A percentile compares a stretch with the other conserved stretches of the same genome.
phyloP scores from a whole-genome alignment of 2,888 invertebrate species.

The Plebejus anna region DNA sequence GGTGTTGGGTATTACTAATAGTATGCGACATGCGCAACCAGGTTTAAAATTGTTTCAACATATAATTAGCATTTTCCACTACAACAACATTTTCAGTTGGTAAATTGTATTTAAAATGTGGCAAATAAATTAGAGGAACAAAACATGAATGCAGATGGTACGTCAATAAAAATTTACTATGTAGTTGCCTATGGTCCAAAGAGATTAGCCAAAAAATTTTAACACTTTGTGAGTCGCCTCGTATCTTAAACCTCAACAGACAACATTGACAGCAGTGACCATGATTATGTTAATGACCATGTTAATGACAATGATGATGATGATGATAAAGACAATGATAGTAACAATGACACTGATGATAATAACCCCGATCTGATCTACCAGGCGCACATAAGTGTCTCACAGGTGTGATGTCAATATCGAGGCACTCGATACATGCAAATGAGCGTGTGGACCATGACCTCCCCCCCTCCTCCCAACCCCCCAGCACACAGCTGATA shows the following conservation, averaged over 20 bases:
- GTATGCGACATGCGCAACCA: neutral
- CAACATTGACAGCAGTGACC: neutral
- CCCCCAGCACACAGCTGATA: neutral
- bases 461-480: neutral
- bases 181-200: too few relatives aligned
- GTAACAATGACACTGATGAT: neutral
- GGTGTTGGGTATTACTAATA: neutral
- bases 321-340: neutral
- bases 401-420: slow-evolving; percentile 1
- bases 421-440: slow-evolving; percentile 4
- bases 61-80: neutral
- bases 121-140: too few relatives aligned
- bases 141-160: too few relatives aligned
- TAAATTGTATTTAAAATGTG: too few relatives aligned
- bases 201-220: too few relatives aligned
- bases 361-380: neutral
- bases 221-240: too few relatives aligned
- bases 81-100: too few relatives aligned
- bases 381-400: neutral
- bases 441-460: slow-evolving; percentile 6
- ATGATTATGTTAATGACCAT: neutral
- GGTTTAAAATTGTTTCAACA: neutral
- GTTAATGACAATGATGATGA: neutral
- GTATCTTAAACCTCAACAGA: too few relatives aligned
- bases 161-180: too few relatives aligned